These are phyloP conservation scores for Delichon dasypus DNA, from an alignment of 2,797 vertebrate species.

Conservation along the genomic window DNA sequence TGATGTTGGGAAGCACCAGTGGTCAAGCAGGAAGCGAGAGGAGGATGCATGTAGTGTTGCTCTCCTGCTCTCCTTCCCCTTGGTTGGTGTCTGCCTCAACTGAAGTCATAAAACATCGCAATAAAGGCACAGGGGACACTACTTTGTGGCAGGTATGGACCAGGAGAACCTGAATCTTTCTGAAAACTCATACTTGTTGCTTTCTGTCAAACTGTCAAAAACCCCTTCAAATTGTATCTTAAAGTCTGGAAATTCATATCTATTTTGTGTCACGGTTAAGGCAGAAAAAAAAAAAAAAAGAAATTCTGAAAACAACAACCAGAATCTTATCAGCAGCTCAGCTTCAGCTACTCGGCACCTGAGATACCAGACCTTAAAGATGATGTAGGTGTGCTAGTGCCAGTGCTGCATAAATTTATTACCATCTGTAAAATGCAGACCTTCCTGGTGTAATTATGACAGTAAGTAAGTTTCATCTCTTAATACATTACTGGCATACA, in stretches of 20 bases:
- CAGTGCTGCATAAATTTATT: background rate
- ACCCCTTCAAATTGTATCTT: background rate
- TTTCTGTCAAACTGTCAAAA: background rate
- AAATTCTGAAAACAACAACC: background rate
- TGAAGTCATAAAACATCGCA: background rate
- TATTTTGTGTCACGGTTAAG: background rate
- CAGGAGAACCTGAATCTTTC: background rate
- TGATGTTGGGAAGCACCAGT: background rate
- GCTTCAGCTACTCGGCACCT: background rate
- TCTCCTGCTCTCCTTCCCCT: background rate
- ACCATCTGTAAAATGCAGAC: background rate
- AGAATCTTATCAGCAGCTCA: background rate
- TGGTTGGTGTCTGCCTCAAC: background rate
- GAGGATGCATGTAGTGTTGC: background rate
- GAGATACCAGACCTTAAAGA: background rate
- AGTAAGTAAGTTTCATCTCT: background rate
- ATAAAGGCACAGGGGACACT: background rate
- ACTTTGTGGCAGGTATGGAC: background rate
- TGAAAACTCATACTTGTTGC: background rate
- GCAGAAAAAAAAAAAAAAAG: background rate
- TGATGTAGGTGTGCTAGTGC: background rate
- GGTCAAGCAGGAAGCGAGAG: fast-evolving
- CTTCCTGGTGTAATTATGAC: background rate
- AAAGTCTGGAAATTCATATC: background rate
- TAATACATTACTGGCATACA: background rate